These are phyloP conservation scores for Lepus townsendii DNA, from an alignment of 2,797 vertebrate species.

Conservation along the genomic window DNA sequence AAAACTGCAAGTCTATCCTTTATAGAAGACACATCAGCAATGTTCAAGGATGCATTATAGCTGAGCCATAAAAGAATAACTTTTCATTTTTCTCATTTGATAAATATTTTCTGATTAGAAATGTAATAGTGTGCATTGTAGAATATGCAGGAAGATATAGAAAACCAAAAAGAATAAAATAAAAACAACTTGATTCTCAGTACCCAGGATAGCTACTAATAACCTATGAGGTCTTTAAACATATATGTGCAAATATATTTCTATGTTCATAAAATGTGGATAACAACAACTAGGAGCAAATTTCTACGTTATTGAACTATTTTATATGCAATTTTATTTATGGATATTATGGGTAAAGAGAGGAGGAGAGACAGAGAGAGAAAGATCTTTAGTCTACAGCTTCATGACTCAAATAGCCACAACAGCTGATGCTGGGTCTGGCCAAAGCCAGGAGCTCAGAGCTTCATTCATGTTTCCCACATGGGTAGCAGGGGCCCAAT, in stretches of 20 bases:
- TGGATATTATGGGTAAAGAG: too few relatives aligned
- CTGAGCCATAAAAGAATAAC: background rate
- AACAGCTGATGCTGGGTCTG: too few relatives aligned
- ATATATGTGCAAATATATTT: background rate
- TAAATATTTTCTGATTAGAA: constrained; percentile 35
- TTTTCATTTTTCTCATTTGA: constrained; percentile 43
- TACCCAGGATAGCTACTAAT: background rate
- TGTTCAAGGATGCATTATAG: constrained; percentile 24
- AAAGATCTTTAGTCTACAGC: too few relatives aligned
- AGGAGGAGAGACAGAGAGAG: too few relatives aligned
- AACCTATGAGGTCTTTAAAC: background rate
- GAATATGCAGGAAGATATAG: background rate
- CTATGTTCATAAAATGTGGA: background rate
- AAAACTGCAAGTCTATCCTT: constrained; percentile 51
- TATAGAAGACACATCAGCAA: constrained; percentile 32
- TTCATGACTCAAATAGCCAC: too few relatives aligned
- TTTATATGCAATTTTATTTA: constrained; percentile 3
- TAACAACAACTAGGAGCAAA: background rate
- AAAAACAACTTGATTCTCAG: background rate
- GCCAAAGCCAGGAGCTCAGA: too few relatives aligned
- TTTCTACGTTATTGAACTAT: constrained; percentile 3
- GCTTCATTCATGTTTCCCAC: too few relatives aligned
- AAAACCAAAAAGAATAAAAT: background rate
- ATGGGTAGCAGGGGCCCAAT: too few relatives aligned
- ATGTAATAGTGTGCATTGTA: background rate